phyloP scores from a whole-genome alignment of 2,113 vertebrate species.

The Geococcyx californianus region DNA sequence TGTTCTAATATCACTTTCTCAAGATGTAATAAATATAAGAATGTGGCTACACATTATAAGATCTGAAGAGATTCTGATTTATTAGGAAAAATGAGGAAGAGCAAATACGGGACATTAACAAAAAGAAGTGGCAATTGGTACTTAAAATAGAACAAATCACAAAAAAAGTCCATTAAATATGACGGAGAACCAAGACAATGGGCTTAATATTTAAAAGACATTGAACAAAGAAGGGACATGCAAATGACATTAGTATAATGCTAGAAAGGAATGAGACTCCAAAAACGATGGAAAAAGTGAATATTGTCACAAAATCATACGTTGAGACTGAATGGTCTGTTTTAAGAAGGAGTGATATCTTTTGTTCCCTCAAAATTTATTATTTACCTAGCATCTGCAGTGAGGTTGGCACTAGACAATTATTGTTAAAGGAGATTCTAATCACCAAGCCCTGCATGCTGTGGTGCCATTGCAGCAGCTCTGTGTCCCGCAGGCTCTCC shows the following conservation, averaged over 20 bases:
- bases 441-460: rapidly evolving
- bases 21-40: neutral
- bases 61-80: slow-evolving; percentile 2
- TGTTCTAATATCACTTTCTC: neutral
- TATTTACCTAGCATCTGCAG: neutral
- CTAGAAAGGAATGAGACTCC: neutral
- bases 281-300: neutral
- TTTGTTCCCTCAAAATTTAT: neutral
- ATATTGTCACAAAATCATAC: neutral
- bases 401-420: rapidly evolving
- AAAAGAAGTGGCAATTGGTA: neutral
- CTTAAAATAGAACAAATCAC: slow-evolving; percentile 49
- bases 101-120: neutral
- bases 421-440: neutral
- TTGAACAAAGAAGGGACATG: slow-evolving; percentile 2
- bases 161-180: slow-evolving; percentile 22
- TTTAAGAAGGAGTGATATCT: neutral
- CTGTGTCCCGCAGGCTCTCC: neutral
- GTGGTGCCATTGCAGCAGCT: rapidly evolving
- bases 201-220: slow-evolving; percentile 9
- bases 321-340: neutral
- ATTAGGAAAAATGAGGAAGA: neutral
- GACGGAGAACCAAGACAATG: slow-evolving; percentile 32
- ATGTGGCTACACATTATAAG: neutral
- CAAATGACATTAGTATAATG: neutral